A percentile compares a stretch with the other conserved stretches of the same genome.
phyloP scores from a whole-genome alignment of 2,888 invertebrate species.

The Orgyia antiqua region DNA sequence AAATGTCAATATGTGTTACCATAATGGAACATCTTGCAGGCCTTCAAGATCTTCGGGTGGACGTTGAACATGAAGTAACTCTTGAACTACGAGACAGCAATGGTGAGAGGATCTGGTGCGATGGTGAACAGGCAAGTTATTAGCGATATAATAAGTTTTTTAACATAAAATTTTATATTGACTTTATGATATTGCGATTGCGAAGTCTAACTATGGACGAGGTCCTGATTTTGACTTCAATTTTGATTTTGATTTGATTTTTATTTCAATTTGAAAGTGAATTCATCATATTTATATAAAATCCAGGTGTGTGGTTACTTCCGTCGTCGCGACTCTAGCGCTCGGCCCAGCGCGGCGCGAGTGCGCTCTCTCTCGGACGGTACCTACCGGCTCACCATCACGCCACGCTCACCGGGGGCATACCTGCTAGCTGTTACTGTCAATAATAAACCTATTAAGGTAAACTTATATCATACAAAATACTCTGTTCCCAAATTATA shows the following conservation, averaged over 20 bases:
- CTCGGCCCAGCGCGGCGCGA: conserved; percentile 63
- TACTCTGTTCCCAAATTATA: too few species aligned
- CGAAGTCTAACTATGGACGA: too few species aligned
- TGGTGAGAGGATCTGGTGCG: conserved; percentile 81
- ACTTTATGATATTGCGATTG: too few species aligned
- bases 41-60: conserved; percentile 79
- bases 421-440: conserved; percentile 80
- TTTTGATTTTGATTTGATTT: too few species aligned
- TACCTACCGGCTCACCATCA: conserved; percentile 78
- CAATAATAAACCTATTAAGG: conserved; percentile 82
- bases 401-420: conserved; percentile 81
- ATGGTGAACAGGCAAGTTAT: conserved; percentile 74
- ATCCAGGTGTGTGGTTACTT: conserved; percentile 75
- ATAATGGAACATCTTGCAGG: too few species aligned
- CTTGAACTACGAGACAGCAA: conserved; percentile 81
- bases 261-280: too few species aligned
- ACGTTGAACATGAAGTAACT: conserved; percentile 78
- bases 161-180: too few species aligned
- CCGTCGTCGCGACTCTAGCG: conserved; percentile 58
- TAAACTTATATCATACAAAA: too few species aligned
- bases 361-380: conserved; percentile 82
- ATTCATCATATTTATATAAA: too few species aligned
- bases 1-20: too few species aligned
- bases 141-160: too few species aligned
- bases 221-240: too few species aligned